phyloP scores from a whole-genome alignment of 2,797 vertebrate genomes.

The Anas acuta region DNA sequence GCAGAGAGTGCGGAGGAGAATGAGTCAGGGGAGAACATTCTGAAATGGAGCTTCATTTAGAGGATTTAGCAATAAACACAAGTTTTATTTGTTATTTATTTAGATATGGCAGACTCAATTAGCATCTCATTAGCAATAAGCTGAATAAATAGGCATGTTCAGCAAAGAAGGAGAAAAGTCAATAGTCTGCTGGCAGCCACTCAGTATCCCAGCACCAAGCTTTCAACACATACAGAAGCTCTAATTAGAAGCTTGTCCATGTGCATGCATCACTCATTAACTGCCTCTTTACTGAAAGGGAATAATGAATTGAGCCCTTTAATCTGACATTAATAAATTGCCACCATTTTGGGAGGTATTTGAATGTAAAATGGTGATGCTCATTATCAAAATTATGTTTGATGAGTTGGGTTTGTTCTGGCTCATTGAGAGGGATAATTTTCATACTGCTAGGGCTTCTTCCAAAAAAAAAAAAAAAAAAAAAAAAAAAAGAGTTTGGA shows the following conservation, averaged over 20 bases:
- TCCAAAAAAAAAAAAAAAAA: neutral
- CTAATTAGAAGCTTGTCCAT: conserved; percentile 72
- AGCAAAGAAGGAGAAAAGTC: conserved; percentile 54
- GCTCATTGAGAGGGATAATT: conserved; percentile 73
- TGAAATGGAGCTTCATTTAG: conserved; percentile 28
- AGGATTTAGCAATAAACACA: conserved; percentile 29
- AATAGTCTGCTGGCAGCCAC: conserved; percentile 45
- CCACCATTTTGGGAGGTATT: conserved; percentile 77
- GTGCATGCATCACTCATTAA: conserved; percentile 69
- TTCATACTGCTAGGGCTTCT: conserved; percentile 21
- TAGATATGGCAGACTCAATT: conserved; percentile 64
- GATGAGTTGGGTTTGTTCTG: conserved; percentile 75
- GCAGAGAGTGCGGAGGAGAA: conserved; percentile 12
- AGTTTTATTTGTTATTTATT: neutral
- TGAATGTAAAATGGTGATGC: conserved; percentile 76
- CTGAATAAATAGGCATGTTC: conserved; percentile 59
- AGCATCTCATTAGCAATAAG: conserved; percentile 65
- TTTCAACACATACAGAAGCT: conserved; percentile 54
- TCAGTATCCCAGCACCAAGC: conserved; percentile 38
- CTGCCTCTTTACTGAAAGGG: conserved; percentile 72
- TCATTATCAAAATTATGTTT: conserved; percentile 78
- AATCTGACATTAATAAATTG: conserved; percentile 82
- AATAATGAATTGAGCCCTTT: conserved; percentile 75
- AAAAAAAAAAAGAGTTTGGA: neutral
- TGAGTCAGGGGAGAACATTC: conserved; percentile 29